Conservation (phyloP, 1,140 invertebrate species). For the Drosophila lini region DNA sequence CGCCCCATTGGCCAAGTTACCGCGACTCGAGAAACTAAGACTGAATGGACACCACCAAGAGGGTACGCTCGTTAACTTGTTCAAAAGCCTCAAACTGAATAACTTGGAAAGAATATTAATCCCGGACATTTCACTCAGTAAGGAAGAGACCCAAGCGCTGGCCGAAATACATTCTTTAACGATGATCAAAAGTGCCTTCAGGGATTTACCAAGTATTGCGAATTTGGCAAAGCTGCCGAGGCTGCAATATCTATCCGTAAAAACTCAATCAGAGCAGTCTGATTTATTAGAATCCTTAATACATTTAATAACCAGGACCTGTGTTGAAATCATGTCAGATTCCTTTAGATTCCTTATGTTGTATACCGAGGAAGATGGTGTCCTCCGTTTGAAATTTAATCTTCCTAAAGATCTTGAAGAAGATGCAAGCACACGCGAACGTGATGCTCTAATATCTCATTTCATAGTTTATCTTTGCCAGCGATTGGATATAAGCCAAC, state of each 20-base stretch:
- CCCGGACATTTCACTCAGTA: not conserved
- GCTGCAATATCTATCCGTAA: not conserved
- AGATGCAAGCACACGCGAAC: not conserved
- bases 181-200: not conserved
- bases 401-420: not conserved
- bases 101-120: not conserved
- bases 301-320: not conserved
- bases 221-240: not conserved
- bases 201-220: not conserved
- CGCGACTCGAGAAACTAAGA: not conserved
- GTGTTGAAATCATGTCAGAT: not conserved
- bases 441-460: not conserved
- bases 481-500: not conserved
- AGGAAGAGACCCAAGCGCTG: not conserved
- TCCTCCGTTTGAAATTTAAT: not conserved
- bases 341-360: not conserved
- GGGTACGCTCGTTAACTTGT: not conserved
- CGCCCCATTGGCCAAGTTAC: not conserved
- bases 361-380: not conserved
- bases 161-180: not conserved
- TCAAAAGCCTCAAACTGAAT: not conserved
- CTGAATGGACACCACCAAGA: not conserved
- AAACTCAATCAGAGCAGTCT: not conserved
- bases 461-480: not conserved
- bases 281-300: not conserved